Evolutionary conservation across 1,140 invertebrate species (phyloP), one percentile per base, ranked within the genome.

Genomic region (Elymnias hypermnestra): DNA sequence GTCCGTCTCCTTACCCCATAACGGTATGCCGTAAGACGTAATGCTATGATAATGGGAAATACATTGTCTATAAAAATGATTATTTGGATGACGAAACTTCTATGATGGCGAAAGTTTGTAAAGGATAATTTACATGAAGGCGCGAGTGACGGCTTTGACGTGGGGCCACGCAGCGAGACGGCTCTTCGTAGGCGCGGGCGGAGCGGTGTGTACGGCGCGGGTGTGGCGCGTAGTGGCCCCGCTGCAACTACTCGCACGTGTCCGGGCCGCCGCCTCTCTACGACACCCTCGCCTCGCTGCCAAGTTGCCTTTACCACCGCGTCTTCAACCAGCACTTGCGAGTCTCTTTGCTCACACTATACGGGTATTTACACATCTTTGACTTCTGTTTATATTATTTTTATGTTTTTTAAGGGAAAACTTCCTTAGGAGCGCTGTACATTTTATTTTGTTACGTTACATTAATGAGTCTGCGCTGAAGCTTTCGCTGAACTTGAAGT

Each of bases 161-260:
- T 99, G 97, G 97, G 98, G 97, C 18, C 97, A 99, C 87, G 97
- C 98, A 79, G 98, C 98, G 67, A 93, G 96, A 55, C 89, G 97
- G 1, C 81, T 99, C 18, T 98, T 99, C 76, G 90, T 99, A 17
- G 96, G 97, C 7, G 97, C 96, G 7, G 97, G 97, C 7, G 89
- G 91, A 4, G 91, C 93, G 63, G 91, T 95, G 57, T 96, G 98
- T 75, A 95, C 97, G 33, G 97, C 96, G 15, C 96, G 97, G 91
- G 93, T 99, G 6, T 95, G 94, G 44, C 92, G 94, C 37, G 90
- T 94, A 21, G 94, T 99, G 19, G 95, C 96, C 10, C 94, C 95
- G 33, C 86, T 98, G 39, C 95, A 98, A 76, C 87, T 97, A 37
- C 87, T 99, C 33, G 95, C 94, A 64, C 90, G 96, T 19, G 83